Evolutionary conservation across 2,888 invertebrate genomes (phyloP), one percentile per base, ranked within the genome.

Genomic region (Shargacucullia verbasci): DNA sequence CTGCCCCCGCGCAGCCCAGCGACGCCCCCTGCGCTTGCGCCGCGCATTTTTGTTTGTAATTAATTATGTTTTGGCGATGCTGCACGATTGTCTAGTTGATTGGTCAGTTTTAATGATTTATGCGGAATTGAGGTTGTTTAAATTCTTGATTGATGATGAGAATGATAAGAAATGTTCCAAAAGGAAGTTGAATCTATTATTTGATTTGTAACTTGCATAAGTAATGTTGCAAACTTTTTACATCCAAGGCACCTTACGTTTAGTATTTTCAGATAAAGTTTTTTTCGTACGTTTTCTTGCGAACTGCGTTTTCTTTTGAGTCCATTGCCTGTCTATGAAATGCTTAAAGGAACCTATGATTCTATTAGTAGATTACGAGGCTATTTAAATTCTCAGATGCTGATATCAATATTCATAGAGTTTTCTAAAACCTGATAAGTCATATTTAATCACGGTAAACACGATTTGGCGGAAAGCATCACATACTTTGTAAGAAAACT

Each of bases 1-100:
- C 82, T 76, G 80, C 66, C 80, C 80, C 78, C 77, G 78, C 79
- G 82, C 80, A 68, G 70, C 73, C 72, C 75, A 68, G 73, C 62
- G 73, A 78, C 73, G 60, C 70, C 74, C 77, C 64, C 76, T 76
- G 71, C 73, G 69, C 64, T 55, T 41, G 57, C 70, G 59, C 64
- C 45, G 45, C 47, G 40, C 65, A 27, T 64, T 61, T 70, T 73
- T 69, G 55, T 64, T 61, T 59, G 34, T 73, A 68, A 76, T 72
- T 74, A 66, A 74, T 74, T 71, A 69, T 34, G 37, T 71, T 72
- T 66, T 72, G 47, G 65, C 72, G 68, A 71, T 71, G 59, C 46
- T 59, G 41, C 43, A 38, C 46, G 65, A 66, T 67, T 70, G 71
- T 65, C 66, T 71, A 71, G 71, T 29, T 47, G 57, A 70, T 70